Evolutionary conservation across 2,888 invertebrate species (phyloP), one percentile per base, ranked within the genome.

Genomic region (Caenorhabditis zanzibari): DNA sequence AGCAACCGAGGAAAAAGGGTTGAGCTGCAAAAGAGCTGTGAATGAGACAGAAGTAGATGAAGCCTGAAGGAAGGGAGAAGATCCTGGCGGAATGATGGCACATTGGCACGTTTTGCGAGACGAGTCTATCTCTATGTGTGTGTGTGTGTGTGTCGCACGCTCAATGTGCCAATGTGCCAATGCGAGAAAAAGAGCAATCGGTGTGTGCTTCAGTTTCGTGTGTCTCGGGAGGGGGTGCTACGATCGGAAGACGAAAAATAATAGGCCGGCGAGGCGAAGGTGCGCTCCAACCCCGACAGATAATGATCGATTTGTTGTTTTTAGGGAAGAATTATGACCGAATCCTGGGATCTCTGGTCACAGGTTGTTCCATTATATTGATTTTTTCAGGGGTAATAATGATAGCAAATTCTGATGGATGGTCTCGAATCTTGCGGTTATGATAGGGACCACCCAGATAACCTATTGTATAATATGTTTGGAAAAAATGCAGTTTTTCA

Each of bases 171-270:
- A 79, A 79, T 79, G 79, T 79, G 79, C 79, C 79, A 79, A 69
- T 54, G 77, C 79, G 79, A 79, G 79, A 79, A 79, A 77, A 79
- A 79, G 79, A 79, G 79, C 79, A 79, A 79, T 79, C 79, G 79
- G 71, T 71, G 68, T 61, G 79, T 32, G 72, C 35, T 47, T 58
- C 59, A 22, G 38, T 69, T 58, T 54, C 28, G 44, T 22, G 58
- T 24, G 41, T n/a, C n/a, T n/a, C n/a, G n/a, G n/a, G n/a, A 10
- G 58, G 41, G 32, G 47, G 26, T 52, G 44, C 59, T 72, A 41
- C 56, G 35, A 58, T 59, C 72, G 58, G 58, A 58, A 59, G 47
- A 47, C 44, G 59, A 28, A 72, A 47, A 28, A 72, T 61, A 72
- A 72, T 71, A 44, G 24, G 41, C 19, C 14, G 32, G 59, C 47